phyloP scores from a whole-genome alignment of 2,113 vertebrate species.

The Neogale vison region DNA sequence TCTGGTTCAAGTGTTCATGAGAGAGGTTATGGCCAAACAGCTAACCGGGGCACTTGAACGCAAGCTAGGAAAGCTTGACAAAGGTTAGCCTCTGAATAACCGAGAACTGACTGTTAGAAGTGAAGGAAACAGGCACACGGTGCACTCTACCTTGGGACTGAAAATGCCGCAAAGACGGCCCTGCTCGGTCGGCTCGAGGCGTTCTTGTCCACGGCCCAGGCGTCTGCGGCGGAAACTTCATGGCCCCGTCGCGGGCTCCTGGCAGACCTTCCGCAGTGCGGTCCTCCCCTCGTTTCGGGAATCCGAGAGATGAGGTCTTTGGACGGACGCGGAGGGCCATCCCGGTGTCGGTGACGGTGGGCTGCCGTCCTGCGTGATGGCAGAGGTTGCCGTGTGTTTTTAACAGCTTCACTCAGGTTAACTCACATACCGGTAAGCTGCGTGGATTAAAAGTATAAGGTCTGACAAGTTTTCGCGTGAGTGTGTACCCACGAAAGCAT shows the following conservation, averaged over 20 bases:
- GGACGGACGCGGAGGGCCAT: neutral
- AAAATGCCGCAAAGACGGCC: neutral
- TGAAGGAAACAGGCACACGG: neutral
- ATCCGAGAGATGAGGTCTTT: neutral
- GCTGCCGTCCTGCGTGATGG: neutral
- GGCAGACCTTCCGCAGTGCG: neutral
- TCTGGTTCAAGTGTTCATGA: neutral
- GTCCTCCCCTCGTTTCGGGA: neutral
- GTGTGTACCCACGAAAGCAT: neutral
- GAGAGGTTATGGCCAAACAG: neutral
- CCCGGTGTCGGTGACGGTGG: neutral
- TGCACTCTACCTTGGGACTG: neutral
- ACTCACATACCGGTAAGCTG: neutral
- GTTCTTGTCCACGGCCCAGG: neutral
- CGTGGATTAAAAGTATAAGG: neutral
- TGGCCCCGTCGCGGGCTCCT: neutral
- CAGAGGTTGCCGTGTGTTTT: neutral
- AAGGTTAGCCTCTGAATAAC: neutral
- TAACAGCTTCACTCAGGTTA: neutral
- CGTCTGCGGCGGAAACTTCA: neutral
- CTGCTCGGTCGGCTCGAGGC: neutral
- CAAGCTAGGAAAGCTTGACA: neutral
- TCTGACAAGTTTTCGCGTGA: neutral
- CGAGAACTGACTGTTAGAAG: neutral
- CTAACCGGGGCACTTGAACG: neutral